A percentile compares a stretch with the other conserved stretches of the same genome.
phyloP scores from a whole-genome alignment of 2,797 vertebrate species.

The Enteromius unitaeniatus region DNA sequence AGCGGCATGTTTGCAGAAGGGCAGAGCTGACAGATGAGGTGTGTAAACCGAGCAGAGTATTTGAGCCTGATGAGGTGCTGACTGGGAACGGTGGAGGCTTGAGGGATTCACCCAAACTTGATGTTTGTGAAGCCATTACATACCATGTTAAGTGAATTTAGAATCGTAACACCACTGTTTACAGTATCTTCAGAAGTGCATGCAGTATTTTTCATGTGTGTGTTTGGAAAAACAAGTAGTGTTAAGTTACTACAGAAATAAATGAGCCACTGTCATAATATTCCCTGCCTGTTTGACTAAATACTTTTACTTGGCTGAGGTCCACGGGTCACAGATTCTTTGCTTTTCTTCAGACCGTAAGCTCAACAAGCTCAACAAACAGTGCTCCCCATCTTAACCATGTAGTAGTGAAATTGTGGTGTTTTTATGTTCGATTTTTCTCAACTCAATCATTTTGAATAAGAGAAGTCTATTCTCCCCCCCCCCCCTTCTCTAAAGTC shows the following conservation, averaged over 20 bases:
- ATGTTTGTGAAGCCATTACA: neutral
- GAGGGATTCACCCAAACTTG: slow-evolving; percentile 61
- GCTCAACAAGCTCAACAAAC: slow-evolving; percentile 35
- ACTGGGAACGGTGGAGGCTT: slow-evolving; percentile 66
- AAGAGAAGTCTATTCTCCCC: slow-evolving; percentile 58
- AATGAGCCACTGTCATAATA: slow-evolving; percentile 36
- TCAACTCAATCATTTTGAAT: slow-evolving; percentile 57
- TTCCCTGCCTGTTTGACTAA: slow-evolving; percentile 20
- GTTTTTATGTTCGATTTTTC: slow-evolving; percentile 62
- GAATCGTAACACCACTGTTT: neutral
- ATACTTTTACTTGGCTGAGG: slow-evolving; percentile 39
- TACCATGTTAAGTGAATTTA: neutral
- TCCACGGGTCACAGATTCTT: slow-evolving; percentile 38
- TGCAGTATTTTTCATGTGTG: slow-evolving; percentile 3
- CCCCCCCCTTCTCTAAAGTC: slow-evolving; percentile 76
- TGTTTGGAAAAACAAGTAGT: slow-evolving; percentile 1
- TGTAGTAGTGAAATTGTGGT: slow-evolving; percentile 72
- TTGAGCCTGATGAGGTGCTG: slow-evolving; percentile 73
- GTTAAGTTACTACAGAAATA: slow-evolving; percentile 31
- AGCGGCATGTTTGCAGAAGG: slow-evolving; percentile 82
- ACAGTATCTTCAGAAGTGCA: neutral
- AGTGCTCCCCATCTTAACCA: slow-evolving; percentile 72
- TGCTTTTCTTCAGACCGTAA: slow-evolving; percentile 36
- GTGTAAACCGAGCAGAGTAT: slow-evolving; percentile 71
- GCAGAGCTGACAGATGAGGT: slow-evolving; percentile 81